Conservation (phyloP, 2,113 vertebrate species). For the Oreochromis niloticus region DNA sequence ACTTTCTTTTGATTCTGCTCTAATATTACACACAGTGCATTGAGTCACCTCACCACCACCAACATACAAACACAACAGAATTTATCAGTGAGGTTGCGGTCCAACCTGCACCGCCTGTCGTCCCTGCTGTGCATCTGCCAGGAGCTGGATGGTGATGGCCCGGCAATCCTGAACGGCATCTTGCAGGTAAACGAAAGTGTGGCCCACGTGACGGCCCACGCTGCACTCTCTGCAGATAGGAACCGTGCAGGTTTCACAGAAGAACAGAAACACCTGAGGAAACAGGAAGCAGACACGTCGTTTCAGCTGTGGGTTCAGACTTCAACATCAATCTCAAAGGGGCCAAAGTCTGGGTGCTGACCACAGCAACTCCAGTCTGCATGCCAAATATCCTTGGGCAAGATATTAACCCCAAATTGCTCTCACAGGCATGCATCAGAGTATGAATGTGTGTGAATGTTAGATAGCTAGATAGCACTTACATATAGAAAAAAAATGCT, state of each 20-base stretch:
- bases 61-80: not conserved
- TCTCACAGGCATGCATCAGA: not conserved
- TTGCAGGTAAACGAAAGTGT: slow-evolving; percentile 95
- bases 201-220: slow-evolving; percentile 86
- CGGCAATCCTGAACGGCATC: slow-evolving; percentile 94
- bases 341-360: not conserved
- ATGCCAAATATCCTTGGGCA: not conserved
- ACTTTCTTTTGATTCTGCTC: not conserved
- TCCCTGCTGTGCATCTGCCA: slow-evolving; percentile 94
- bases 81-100: not conserved
- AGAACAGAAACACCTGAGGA: slow-evolving; percentile 88
- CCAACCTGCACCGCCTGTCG: slow-evolving; percentile 94
- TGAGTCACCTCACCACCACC: not conserved
- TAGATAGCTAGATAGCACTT: not conserved
- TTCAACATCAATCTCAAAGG: not conserved
- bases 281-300: not conserved
- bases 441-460: not conserved
- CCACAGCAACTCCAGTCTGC: not conserved
- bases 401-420: not conserved
- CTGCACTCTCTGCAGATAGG: slow-evolving; percentile 98
- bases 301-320: not conserved
- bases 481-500: not conserved
- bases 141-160: slow-evolving; percentile 91
- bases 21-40: not conserved
- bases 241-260: slow-evolving; percentile 93